These are phyloP conservation scores for Cyclura pinguis DNA, from an alignment of 2,797 vertebrate species.

Conservation along the genomic window DNA sequence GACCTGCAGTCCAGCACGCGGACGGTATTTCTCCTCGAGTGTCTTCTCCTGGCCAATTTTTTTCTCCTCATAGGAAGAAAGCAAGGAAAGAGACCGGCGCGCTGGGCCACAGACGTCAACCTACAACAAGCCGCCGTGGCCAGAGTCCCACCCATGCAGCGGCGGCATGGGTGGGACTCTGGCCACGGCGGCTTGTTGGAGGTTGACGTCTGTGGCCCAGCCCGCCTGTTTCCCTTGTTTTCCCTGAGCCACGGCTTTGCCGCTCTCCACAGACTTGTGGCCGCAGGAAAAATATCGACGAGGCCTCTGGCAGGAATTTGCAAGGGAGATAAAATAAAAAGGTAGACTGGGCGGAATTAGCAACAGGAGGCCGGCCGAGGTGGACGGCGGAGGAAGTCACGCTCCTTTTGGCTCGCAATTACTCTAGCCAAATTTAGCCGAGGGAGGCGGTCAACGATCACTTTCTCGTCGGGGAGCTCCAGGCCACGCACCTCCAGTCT, in stretches of 20 bases:
- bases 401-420: not conserved
- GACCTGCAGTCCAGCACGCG: too few relatives aligned
- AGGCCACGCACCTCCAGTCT: constrained; percentile 52
- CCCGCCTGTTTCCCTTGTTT: too few relatives aligned
- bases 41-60: not conserved
- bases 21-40: too few relatives aligned
- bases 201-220: too few relatives aligned
- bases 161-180: too few relatives aligned
- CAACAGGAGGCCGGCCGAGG: constrained; percentile 22
- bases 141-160: not conserved
- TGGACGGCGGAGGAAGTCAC: constrained; percentile 46
- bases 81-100: too few relatives aligned
- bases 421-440: constrained; percentile 38
- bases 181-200: too few relatives aligned
- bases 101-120: too few relatives aligned
- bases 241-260: not conserved
- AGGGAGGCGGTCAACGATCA: accelerated
- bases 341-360: constrained; percentile 57
- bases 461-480: not conserved
- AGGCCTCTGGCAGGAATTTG: constrained; percentile 56
- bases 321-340: not conserved
- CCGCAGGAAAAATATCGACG: constrained; percentile 57
- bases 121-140: too few relatives aligned
- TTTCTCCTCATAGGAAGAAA: not conserved
- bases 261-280: constrained; percentile 32